Base-by-base conservation (phyloP, 2,888 invertebrate species). In the Cerastis leucographa region DNA sequence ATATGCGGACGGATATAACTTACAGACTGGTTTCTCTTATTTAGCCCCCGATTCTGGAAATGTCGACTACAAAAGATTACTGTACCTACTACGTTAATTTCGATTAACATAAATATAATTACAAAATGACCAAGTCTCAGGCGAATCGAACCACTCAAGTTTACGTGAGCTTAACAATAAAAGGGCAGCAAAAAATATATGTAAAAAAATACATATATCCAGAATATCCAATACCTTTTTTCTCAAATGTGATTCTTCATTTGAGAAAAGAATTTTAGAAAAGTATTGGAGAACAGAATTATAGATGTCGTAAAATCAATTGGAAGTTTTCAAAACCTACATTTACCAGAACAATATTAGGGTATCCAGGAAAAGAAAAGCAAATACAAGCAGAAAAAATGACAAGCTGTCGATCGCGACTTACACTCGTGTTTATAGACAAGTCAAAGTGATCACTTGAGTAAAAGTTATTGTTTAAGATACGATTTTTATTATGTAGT, bases 341-440 rank as follows among this genome's bases (percentile, higher is more conserved):
- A 59, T 40, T 29, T 49, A 65, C 5, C 7, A 77, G 14, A n/a
- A 61, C 49, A 29, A 19, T 49, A 42, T 22, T 29, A 74, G 11
- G 17, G 17, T 35, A 8, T 51, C 9, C 29, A 59, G 59, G 42
- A 59, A 77, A 77, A n/a, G 19, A n/a, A n/a, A n/a, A n/a, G n/a
- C n/a, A n/a, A n/a, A n/a, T n/a, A n/a, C n/a, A n/a, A n/a, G n/a
- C n/a, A n/a, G n/a, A n/a, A n/a, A n/a, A n/a, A n/a, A n/a, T 56
- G n/a, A 56, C 25, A 25, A 25, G 6, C 56, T 25, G 5, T 56
- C 25, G 12, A 12, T 14, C 12, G 25, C n/a, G 54, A n/a, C 54
- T 35, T 35, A 35, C 35, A 35, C 35, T 35, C 35, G 35, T 35
- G 3, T 35, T 35, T 35, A 35, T 35, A 35, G 3, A 35, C 35